Conservation (phyloP, 2,888 invertebrate genomes). For the Drosophila peninsularis region DNA sequence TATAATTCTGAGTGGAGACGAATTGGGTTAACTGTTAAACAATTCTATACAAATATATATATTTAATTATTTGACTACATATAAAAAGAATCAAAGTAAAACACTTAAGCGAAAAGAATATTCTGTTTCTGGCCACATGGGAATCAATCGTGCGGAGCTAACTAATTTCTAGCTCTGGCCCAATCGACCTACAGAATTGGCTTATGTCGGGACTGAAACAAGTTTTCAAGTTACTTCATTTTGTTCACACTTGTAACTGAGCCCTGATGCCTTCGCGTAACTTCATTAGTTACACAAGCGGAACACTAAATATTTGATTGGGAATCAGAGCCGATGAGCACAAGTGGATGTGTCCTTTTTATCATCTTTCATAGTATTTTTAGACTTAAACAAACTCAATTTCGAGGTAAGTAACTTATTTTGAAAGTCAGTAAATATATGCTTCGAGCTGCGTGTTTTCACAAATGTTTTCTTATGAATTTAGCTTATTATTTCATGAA, state of each 20-base stretch:
- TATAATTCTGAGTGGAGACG: too few species aligned
- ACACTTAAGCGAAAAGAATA: not conserved
- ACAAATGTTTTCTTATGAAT: not conserved
- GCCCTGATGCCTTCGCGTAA: not conserved
- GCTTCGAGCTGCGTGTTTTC: not conserved
- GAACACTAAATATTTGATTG: slow-evolving; percentile 7
- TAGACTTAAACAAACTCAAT: not conserved
- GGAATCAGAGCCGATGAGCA: not conserved
- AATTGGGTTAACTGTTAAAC: too few species aligned
- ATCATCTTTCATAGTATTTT: not conserved
- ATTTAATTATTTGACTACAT: too few species aligned
- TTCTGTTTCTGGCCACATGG: not conserved
- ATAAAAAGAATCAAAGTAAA: not conserved
- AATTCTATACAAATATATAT: too few species aligned
- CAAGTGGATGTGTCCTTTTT: not conserved
- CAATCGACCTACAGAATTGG: not conserved
- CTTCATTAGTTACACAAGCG: slow-evolving; percentile 5
- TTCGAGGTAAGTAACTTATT: not conserved
- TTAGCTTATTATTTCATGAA: not conserved
- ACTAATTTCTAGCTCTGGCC: not conserved
- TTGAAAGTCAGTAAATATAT: not conserved
- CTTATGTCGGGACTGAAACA: not conserved
- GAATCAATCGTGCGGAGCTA: slow-evolving; percentile 9
- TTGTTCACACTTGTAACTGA: slow-evolving; percentile 5
- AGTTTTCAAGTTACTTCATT: slow-evolving; percentile 4